Evolutionary conservation across 1,140 invertebrate species (phyloP).

Genomic region (Planococcus citri): DNA sequence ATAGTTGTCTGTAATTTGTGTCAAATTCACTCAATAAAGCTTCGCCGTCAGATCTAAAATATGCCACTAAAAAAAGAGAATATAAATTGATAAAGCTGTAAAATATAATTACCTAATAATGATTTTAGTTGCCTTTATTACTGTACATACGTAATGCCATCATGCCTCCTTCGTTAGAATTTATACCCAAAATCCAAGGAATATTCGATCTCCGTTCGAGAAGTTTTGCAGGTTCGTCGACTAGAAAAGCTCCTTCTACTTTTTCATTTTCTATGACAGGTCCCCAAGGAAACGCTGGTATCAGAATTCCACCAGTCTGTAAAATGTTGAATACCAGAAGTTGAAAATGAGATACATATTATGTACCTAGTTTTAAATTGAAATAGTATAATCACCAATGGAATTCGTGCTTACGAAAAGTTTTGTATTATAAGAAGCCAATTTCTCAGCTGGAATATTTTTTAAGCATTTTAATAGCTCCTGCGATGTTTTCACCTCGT

Average conservation of each 20-base stretch:
- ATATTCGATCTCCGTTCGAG: slow-evolving; percentile 13
- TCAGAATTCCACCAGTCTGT: too few relatives aligned
- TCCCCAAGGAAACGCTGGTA: neutral
- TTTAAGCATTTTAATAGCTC: neutral
- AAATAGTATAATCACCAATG: too few relatives aligned
- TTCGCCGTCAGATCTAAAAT: neutral
- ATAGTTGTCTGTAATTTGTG: neutral
- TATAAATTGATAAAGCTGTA: too few relatives aligned
- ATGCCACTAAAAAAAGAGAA: too few relatives aligned
- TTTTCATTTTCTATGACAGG: slow-evolving; percentile 5
- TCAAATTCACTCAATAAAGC: neutral
- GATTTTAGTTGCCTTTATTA: too few relatives aligned
- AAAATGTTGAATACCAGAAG: too few relatives aligned
- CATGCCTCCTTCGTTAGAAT: slow-evolving; percentile 19
- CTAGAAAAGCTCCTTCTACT: slow-evolving; percentile 8
- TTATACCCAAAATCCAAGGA: slow-evolving; percentile 3
- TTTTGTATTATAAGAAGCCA: neutral
- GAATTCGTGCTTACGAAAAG: neutral
- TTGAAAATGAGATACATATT: too few relatives aligned
- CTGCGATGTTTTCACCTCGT: neutral
- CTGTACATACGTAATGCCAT: neutral
- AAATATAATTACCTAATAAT: neutral
- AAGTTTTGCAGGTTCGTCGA: slow-evolving; percentile 15
- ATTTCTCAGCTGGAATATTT: neutral
- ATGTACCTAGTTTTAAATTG: too few relatives aligned